Percentiles rank a stretch among this genome's conserved stretches.
Evolutionary conservation across 2,888 invertebrate species (phyloP).

Genomic region (Tipula vernalis): DNA sequence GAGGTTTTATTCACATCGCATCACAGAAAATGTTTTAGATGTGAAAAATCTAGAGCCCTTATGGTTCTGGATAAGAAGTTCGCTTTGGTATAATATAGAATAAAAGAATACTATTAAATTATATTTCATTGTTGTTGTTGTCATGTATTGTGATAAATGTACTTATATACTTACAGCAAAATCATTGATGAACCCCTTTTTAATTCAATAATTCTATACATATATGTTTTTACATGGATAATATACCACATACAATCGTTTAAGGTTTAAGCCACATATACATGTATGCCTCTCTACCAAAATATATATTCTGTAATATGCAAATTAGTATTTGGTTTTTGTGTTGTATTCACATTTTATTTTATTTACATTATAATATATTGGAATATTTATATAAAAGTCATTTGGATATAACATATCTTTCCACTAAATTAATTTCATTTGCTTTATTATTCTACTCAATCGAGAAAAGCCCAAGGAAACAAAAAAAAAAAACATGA

Average conservation of each 20-base stretch:
- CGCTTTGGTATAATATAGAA: not conserved
- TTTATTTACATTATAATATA: not conserved
- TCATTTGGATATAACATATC: not conserved
- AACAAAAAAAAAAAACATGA: not conserved
- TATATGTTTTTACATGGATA: not conserved
- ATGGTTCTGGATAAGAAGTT: too few species aligned
- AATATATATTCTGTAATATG: not conserved
- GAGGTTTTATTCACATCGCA: too few species aligned
- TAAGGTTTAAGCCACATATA: not conserved
- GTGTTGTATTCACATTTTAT: not conserved
- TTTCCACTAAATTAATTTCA: conserved; percentile 4
- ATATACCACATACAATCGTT: not conserved
- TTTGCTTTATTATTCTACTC: conserved; percentile 4
- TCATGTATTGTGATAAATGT: not conserved
- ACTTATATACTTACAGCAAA: not conserved
- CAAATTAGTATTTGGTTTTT: not conserved
- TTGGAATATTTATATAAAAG: not conserved
- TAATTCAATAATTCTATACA: not conserved
- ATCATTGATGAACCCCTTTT: not conserved
- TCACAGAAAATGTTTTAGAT: too few species aligned
- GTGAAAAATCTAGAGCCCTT: too few species aligned
- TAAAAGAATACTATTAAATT: not conserved
- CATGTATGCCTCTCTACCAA: not conserved
- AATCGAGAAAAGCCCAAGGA: not conserved
- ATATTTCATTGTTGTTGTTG: not conserved